Evolutionary conservation across 2,113 vertebrate species (phyloP).

Genomic region (Xenus cinereus): DNA sequence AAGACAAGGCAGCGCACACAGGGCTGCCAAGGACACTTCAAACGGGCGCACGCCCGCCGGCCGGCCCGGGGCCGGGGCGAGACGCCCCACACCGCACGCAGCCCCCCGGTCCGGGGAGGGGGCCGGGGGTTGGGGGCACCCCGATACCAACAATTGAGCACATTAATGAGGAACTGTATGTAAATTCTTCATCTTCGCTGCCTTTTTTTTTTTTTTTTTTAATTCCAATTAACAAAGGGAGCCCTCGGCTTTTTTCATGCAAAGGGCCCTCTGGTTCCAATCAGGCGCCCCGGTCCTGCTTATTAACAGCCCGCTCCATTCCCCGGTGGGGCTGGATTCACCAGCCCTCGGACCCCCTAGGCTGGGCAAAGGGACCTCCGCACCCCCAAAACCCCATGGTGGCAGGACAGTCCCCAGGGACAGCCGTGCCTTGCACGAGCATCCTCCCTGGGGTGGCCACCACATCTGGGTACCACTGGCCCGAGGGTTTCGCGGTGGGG

Average conservation of each 20-base stretch:
- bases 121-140: not conserved
- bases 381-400: not conserved
- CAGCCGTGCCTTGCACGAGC: not conserved
- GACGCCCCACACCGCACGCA: not conserved
- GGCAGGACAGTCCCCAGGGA: not conserved
- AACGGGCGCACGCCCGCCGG: conserved; percentile 28
- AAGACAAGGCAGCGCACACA: conserved; percentile 85
- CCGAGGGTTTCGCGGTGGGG: accelerated
- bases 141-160: conserved; percentile 41
- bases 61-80: not conserved
- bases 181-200: not conserved
- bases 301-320: not conserved
- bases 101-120: not conserved
- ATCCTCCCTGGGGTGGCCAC: not conserved
- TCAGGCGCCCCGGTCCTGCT: conserved; percentile 16
- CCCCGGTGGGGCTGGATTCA: not conserved
- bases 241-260: conserved; percentile 63
- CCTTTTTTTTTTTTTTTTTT: not conserved
- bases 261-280: conserved; percentile 57
- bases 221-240: conserved; percentile 66
- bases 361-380: not conserved
- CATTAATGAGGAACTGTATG: conserved; percentile 61
- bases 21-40: conserved; percentile 76
- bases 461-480: not conserved
- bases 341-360: not conserved